These are phyloP conservation scores for Actenoides lindsayi DNA, from an alignment of 2,113 vertebrate species.

Conservation along the genomic window DNA sequence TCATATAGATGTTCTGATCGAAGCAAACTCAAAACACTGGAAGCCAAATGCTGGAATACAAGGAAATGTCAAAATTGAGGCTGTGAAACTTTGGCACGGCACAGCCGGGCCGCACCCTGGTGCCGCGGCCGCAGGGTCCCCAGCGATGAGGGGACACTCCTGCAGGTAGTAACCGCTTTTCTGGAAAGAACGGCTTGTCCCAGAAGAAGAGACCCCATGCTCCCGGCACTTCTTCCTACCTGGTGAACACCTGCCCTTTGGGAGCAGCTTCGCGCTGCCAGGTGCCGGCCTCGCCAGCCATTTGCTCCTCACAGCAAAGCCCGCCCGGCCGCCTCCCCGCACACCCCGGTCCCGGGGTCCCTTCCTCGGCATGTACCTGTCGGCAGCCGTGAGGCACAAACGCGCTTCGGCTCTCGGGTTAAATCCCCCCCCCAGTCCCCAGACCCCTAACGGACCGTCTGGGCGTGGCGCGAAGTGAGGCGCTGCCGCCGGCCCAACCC, in stretches of 20 bases:
- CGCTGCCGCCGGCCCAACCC: background rate
- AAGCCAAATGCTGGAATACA: background rate
- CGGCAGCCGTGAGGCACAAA: background rate
- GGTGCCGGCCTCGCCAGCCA: background rate
- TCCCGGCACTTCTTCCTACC: rapidly evolving
- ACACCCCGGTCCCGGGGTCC: too few relatives aligned
- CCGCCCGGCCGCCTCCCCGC: background rate
- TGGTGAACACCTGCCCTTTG: background rate
- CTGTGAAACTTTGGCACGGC: background rate
- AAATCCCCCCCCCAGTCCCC: background rate
- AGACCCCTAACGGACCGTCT: background rate
- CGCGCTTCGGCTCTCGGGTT: rapidly evolving
- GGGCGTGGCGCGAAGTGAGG: background rate
- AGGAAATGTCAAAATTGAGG: rapidly evolving
- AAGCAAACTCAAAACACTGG: background rate
- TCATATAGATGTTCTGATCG: background rate
- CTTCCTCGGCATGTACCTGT: background rate
- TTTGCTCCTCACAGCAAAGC: background rate
- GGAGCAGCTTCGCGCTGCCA: rapidly evolving
- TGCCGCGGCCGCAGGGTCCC: rapidly evolving
- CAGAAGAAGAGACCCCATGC: background rate
- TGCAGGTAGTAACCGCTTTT: background rate
- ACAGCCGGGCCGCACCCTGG: rapidly evolving
- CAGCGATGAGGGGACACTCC: background rate
- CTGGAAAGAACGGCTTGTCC: background rate